Base-by-base conservation (phyloP, 2,113 vertebrate genomes). In the Ammodytes dubius region DNA sequence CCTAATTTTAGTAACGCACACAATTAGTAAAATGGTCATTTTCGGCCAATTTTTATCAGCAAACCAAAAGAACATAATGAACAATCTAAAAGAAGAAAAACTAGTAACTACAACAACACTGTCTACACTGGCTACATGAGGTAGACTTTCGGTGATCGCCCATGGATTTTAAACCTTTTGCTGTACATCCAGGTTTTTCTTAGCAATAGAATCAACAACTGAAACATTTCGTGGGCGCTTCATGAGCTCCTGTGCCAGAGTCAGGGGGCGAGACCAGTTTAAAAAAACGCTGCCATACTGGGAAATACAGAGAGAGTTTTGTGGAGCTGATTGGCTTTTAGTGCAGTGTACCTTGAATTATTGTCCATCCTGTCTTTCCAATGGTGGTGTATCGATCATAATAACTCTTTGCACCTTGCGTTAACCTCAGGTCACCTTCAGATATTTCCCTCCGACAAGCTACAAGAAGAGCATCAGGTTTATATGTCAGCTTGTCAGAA, bases 311-410 rank as follows among this genome's bases (percentile, higher is more conserved):
- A 27, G 27, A 27, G 27, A 27, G 27, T 27, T 27, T 27, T 27
- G 27, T 27, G 27, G 27, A 27, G 27, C 27, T 27, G 27, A 27
- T 27, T 27, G 53, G 39, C 72, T 64, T 45, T 45, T 9, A 19
- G 49, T 74, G 52, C 56, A 27, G 27, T 57, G 27, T 14, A 39
- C 35, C 10, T 6, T 56, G 6, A 13, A 10, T 64, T 71, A 56
- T 12, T 74, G 67, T 67, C 58, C 35, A 72, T 75, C 27, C 58
- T 61, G 9, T 67, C 27, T 10, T 27, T 77, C 9, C 64, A 68
- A 27, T 27, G 27, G 0, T 13, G 4, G 58, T 50, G 11, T 69
- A 78, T 74, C 47, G 74, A 78, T 86, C 59, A 37, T 15, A 27
- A 27, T 27, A 72, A 67, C 72, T 70, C 7, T 46, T 58, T n/a